Evolutionary conservation across 2,888 invertebrate genomes (phyloP).

Genomic region (Drosophila sordidapex): DNA sequence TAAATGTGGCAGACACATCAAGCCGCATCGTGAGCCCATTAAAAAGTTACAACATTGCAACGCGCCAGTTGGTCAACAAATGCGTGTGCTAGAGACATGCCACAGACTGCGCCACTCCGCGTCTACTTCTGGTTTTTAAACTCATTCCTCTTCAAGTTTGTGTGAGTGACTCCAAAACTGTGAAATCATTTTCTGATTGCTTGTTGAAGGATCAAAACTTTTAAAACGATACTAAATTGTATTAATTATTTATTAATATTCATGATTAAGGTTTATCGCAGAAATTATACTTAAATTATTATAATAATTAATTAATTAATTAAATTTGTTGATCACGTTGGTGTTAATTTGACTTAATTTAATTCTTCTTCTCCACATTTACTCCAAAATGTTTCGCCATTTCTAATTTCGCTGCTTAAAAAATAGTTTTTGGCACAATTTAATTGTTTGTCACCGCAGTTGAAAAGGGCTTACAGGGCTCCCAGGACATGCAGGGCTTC

Average conservation of each 20-base stretch:
- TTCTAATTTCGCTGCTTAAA: background rate
- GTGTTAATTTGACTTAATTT: background rate
- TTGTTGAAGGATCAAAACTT: background rate
- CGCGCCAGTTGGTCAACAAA: constrained; percentile 53
- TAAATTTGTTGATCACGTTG: background rate
- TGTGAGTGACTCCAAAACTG: constrained; percentile 1
- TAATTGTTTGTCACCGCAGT: background rate
- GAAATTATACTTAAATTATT: background rate
- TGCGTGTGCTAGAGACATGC: constrained; percentile 49
- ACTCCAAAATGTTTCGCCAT: background rate
- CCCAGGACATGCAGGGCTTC: background rate
- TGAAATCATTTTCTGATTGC: background rate
- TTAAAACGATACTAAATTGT: background rate
- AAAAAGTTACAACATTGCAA: constrained; percentile 57
- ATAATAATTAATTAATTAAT: background rate
- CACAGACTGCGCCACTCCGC: constrained; percentile 30
- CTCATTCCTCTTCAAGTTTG: constrained; percentile 7
- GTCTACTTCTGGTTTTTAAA: constrained; percentile 19
- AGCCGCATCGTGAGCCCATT: constrained; percentile 35
- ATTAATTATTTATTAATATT: background rate
- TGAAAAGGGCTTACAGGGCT: background rate
- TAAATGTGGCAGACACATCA: constrained; percentile 8
- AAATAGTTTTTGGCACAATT: constrained; percentile 4
- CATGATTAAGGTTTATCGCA: background rate
- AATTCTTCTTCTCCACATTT: background rate